Base-by-base conservation (phyloP, 2,888 invertebrate genomes). In the Epirrita christyi region DNA sequence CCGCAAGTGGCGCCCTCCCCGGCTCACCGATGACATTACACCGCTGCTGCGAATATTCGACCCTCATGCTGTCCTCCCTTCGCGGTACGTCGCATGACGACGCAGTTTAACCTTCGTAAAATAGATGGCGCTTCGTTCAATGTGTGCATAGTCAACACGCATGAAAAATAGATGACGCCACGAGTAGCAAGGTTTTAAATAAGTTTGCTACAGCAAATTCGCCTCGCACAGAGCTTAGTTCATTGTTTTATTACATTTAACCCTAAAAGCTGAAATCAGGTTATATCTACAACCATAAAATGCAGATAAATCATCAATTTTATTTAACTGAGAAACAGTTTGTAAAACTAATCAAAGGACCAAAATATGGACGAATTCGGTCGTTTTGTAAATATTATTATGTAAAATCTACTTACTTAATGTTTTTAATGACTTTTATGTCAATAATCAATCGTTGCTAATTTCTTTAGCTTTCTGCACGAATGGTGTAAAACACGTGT, bases 1-100 rank as follows among this genome's bases (percentile, higher is more conserved):
- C 93, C 95, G 96, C 92, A 95, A 96, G 89, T 97, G 96, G 96
- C 95, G 96, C 76, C 96, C 96, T 80, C 96, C 96, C 72, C 94
- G 96, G 88, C 95, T 96, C 93, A 94, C 94, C 74, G 95, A 95
- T 78, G 95, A 95, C 92, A 95, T 96, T 83, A 95, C 95, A 80
- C 95, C 95, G 88, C 92, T 96, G 86, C 94, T 95, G 90, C 94
- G 95, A 86, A 94, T 95, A 88, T 96, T 95, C 93, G 96, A 95
- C 94, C 96, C 94, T 70, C 92, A 94, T 78, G 94, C 95, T 77
- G 93, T 93, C 71, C 90, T 88, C 59, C 88, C 91, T 66, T 67
- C 74, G 85, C 92, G 92, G 92, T 92, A 92, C 82, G 92, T 91
- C 83, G 82, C 81, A 83, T 85, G 85, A 74, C 80, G 81, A 73